phyloP scores from a whole-genome alignment of 1,140 invertebrate species.

The Panulirus ornatus region DNA sequence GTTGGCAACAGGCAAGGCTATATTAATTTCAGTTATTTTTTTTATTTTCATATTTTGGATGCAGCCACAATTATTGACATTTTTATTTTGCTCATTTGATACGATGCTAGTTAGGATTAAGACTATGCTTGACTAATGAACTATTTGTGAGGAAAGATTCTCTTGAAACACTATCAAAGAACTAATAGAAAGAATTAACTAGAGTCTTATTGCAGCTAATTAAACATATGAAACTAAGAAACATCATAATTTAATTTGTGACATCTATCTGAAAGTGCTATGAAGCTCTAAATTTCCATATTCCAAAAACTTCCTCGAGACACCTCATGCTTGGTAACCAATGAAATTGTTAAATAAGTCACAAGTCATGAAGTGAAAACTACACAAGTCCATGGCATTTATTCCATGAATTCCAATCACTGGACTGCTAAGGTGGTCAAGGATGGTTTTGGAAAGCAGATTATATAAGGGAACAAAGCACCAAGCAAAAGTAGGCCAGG shows the following conservation, averaged over 20 bases:
- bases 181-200: not conserved
- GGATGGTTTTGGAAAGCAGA: not conserved
- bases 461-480: not conserved
- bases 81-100: constrained; percentile 21
- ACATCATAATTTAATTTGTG: constrained; percentile 1
- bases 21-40: constrained; percentile 11
- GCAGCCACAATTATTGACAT: constrained; percentile 31
- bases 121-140: constrained; percentile 56
- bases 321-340: not conserved
- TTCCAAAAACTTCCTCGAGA: constrained; percentile 23
- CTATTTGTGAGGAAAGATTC: constrained; percentile 45
- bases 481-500: not conserved
- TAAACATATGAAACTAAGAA: constrained; percentile 4
- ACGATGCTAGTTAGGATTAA: constrained; percentile 59
- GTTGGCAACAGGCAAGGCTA: not conserved
- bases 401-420: not conserved
- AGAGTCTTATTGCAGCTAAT: not conserved
- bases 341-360: not conserved
- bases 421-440: not conserved
- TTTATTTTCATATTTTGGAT: constrained; percentile 10
- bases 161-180: not conserved
- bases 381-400: too few species aligned
- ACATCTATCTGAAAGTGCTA: constrained; percentile 5
- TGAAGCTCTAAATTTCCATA: constrained; percentile 18
- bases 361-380: not conserved